Evolutionary conservation across 2,797 vertebrate genomes (phyloP).

Genomic region (Helostoma temminkii): DNA sequence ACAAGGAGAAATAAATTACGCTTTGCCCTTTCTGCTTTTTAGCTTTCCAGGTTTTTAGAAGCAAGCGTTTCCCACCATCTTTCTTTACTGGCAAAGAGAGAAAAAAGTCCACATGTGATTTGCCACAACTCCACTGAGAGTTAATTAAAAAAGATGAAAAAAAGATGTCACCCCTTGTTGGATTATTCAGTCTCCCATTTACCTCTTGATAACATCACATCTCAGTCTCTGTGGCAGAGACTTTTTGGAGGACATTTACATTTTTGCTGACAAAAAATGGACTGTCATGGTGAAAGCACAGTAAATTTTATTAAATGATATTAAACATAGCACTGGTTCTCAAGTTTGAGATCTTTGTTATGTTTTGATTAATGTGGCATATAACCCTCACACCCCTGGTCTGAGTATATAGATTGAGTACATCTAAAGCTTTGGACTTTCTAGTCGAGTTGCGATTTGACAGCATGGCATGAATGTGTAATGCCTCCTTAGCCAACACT

Average conservation of each 20-base stretch:
- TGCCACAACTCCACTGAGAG: slow-evolving; percentile 63
- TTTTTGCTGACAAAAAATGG: too few relatives aligned
- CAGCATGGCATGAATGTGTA: too few relatives aligned
- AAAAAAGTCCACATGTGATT: slow-evolving; percentile 60
- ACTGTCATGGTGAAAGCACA: slow-evolving; percentile 1
- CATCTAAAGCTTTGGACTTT: too few relatives aligned
- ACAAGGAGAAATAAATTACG: not conserved
- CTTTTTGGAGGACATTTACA: slow-evolving; percentile 23
- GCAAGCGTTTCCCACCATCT: slow-evolving; percentile 36
- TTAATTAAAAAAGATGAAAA: slow-evolving; percentile 68
- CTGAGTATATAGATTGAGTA: too few relatives aligned
- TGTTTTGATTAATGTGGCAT: too few relatives aligned
- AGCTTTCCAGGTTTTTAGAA: slow-evolving; percentile 55
- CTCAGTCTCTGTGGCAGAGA: not conserved
- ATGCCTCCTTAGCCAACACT: too few relatives aligned
- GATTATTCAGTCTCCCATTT: slow-evolving; percentile 56
- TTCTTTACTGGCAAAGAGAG: slow-evolving; percentile 20
- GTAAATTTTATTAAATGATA: slow-evolving; percentile 9
- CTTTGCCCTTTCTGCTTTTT: slow-evolving; percentile 42
- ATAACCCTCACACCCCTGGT: too few relatives aligned
- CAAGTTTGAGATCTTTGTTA: too few relatives aligned
- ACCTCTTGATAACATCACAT: slow-evolving; percentile 20
- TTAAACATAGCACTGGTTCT: too few relatives aligned
- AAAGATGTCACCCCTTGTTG: slow-evolving; percentile 57
- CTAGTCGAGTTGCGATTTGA: too few relatives aligned